Conservation (phyloP, 1,140 invertebrate species). For the Bursaphelenchus mucronatus region DNA sequence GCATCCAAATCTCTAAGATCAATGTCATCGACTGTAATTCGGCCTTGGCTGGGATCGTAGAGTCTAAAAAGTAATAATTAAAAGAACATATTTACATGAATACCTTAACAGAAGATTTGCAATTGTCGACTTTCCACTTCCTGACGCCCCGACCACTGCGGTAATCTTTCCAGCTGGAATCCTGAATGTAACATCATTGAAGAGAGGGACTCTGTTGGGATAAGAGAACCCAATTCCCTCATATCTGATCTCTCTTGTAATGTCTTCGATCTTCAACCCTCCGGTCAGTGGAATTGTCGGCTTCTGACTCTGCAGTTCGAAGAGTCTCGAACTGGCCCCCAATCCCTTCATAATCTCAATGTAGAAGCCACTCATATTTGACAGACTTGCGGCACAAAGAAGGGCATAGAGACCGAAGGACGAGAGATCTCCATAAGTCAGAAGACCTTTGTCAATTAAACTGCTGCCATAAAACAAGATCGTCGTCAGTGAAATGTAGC, state of each 20-base stretch:
- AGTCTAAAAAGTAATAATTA: slow-evolving; percentile 38
- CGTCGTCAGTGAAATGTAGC: slow-evolving; percentile 82
- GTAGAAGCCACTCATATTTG: slow-evolving; percentile 76
- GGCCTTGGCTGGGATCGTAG: slow-evolving; percentile 49
- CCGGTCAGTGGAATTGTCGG: slow-evolving; percentile 68
- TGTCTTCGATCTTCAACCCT: slow-evolving; percentile 63
- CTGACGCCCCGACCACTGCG: slow-evolving; percentile 65
- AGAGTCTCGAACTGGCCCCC: slow-evolving; percentile 80
- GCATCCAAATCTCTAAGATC: slow-evolving; percentile 62
- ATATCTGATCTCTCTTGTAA: slow-evolving; percentile 65
- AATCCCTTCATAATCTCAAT: slow-evolving; percentile 86
- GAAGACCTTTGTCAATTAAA: slow-evolving; percentile 74
- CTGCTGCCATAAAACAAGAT: slow-evolving; percentile 87
- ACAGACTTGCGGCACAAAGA: slow-evolving; percentile 43
- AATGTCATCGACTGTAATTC: slow-evolving; percentile 61
- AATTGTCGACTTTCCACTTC: slow-evolving; percentile 65
- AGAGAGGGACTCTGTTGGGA: slow-evolving; percentile 65
- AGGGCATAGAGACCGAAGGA: slow-evolving; percentile 57
- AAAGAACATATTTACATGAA: slow-evolving; percentile 16
- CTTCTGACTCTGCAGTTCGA: slow-evolving; percentile 79
- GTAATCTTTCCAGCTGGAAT: slow-evolving; percentile 62
- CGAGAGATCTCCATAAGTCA: slow-evolving; percentile 73
- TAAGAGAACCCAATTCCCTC: slow-evolving; percentile 66
- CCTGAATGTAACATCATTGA: slow-evolving; percentile 62
- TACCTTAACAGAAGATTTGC: slow-evolving; percentile 62